Evolutionary conservation across 1,140 invertebrate genomes (phyloP).

Genomic region (Philaenus spumarius): DNA sequence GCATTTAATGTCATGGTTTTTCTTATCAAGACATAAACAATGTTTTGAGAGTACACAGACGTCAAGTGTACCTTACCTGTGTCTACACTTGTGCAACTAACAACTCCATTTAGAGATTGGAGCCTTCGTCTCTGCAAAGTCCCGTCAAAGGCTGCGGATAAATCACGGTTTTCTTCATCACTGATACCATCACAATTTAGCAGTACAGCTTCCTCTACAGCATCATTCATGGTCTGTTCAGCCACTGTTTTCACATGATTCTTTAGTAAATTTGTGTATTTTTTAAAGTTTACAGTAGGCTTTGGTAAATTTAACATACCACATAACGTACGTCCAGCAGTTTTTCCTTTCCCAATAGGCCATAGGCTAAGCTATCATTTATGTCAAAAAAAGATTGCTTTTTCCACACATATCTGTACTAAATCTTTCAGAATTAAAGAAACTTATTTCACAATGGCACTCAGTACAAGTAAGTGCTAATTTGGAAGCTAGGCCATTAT

Average conservation of each 20-base stretch:
- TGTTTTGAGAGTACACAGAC: slow-evolving; percentile 19
- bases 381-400: no score
- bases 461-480: no score
- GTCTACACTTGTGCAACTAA: slow-evolving; percentile 19
- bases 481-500: no score
- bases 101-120: slow-evolving; percentile 18
- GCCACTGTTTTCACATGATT: not conserved
- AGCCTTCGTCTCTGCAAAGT: slow-evolving; percentile 21
- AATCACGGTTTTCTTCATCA: slow-evolving; percentile 2
- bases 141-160: slow-evolving; percentile 21
- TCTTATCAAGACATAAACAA: slow-evolving; percentile 18
- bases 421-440: no score
- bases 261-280: not conserved
- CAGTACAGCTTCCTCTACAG: slow-evolving; percentile 7
- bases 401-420: no score
- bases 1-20: slow-evolving; percentile 19
- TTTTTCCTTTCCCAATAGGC: no score
- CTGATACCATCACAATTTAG: no score
- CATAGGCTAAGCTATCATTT: no score
- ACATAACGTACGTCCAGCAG: no score
- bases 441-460: no score
- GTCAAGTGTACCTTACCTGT: slow-evolving; percentile 25
- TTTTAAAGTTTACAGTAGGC: not conserved
- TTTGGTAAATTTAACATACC: no score
- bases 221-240: no score